These are phyloP conservation scores for Orientallactaga sibirica DNA, from an alignment of 2,797 vertebrate genomes.

Conservation along the genomic window DNA sequence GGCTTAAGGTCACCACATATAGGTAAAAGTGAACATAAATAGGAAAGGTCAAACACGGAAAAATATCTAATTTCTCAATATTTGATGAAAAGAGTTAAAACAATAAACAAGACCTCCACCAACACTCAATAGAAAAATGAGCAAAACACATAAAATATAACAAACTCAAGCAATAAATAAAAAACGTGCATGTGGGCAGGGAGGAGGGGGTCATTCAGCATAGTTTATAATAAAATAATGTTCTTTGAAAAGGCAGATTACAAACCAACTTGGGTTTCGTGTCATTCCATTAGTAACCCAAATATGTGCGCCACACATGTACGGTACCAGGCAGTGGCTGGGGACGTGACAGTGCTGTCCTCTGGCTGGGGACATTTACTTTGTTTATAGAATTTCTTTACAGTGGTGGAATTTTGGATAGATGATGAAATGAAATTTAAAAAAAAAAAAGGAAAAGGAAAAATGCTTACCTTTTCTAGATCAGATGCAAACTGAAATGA, in stretches of 20 bases:
- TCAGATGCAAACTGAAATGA: background rate
- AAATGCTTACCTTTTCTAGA: background rate
- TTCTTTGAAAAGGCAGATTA: background rate
- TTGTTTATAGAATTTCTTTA: background rate
- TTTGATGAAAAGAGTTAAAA: background rate
- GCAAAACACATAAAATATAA: background rate
- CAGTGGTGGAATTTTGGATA: background rate
- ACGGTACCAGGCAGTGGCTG: background rate
- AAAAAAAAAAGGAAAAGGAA: background rate
- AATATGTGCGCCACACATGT: background rate
- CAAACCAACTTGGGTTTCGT: background rate
- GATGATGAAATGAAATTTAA: background rate
- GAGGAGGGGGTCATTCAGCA: background rate
- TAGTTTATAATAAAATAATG: constrained; percentile 19
- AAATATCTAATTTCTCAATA: background rate
- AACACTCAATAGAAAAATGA: background rate
- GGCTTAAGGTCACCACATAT: background rate
- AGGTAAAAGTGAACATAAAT: background rate
- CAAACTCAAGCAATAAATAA: background rate
- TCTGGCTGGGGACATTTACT: background rate
- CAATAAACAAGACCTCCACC: background rate
- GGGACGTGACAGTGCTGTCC: background rate
- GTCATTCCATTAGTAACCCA: background rate
- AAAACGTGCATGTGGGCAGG: background rate
- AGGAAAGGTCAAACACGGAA: background rate